Conservation (phyloP, 1,140 invertebrate species). For the Alviniconcha marisindica region DNA sequence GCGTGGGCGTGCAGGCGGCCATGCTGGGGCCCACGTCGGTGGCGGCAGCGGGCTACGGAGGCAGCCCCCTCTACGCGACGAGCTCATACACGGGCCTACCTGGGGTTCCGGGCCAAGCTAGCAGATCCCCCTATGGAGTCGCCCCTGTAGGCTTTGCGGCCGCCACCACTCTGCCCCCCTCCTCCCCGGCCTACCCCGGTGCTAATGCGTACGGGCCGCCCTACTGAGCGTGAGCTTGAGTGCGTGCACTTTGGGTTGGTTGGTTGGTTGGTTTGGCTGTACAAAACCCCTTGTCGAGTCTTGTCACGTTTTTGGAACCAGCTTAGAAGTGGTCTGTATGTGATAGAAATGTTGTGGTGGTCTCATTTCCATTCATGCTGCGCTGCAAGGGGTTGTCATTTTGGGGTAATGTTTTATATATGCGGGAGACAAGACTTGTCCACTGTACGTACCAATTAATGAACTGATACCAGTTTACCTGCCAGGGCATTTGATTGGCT, state of each 20-base stretch:
- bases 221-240: conserved; percentile 22
- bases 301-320: neutral
- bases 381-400: neutral
- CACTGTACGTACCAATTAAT: neutral
- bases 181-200: conserved; percentile 26
- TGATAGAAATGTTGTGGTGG: conserved; percentile 1
- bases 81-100: conserved; percentile 34
- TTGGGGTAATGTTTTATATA: neutral
- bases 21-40: conserved; percentile 29
- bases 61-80: conserved; percentile 33
- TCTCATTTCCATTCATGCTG: conserved; percentile 2
- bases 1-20: conserved; percentile 15
- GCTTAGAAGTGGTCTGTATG: conserved; percentile 10
- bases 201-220: conserved; percentile 19
- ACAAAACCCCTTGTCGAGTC: neutral
- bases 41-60: conserved; percentile 31
- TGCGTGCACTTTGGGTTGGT: conserved; percentile 2
- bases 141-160: conserved; percentile 24
- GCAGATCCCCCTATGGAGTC: conserved; percentile 23
- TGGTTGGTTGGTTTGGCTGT: conserved; percentile 7
- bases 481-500: neutral
- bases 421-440: neutral
- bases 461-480: neutral
- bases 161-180: neutral
- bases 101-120: conserved; percentile 26